Percentiles rank a stretch among this genome's conserved stretches.
Evolutionary conservation across 2,113 vertebrate genomes (phyloP).

Genomic region (Ophiodon elongatus): DNA sequence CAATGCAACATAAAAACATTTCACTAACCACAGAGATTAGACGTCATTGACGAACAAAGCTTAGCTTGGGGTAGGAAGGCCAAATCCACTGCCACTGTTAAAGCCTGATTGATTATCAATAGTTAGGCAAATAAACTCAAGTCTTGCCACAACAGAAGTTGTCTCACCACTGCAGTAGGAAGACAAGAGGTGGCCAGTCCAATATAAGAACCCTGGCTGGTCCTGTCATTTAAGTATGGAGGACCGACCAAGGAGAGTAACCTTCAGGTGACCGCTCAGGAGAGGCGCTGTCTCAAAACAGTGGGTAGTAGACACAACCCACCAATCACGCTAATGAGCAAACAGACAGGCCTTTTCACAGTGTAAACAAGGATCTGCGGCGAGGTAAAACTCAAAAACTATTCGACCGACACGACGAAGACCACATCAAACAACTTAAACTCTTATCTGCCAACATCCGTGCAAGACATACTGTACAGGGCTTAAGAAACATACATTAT

Average conservation of each 20-base stretch:
- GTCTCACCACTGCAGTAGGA: not conserved
- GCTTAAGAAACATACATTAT: not conserved
- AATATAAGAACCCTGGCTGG: not conserved
- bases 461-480: not conserved
- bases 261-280: constrained; percentile 41
- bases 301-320: not conserved
- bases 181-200: not conserved
- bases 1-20: not conserved
- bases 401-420: not conserved
- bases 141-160: not conserved
- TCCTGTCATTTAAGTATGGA: not conserved
- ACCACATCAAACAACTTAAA: not conserved
- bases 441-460: not conserved
- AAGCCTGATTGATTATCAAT: not conserved
- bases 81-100: not conserved
- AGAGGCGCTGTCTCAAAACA: constrained; percentile 7
- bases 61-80: not conserved
- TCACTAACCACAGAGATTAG: not conserved
- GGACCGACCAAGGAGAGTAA: constrained; percentile 26
- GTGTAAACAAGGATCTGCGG: constrained; percentile 28
- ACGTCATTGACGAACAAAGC: not conserved
- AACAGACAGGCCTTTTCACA: constrained; percentile 29
- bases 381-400: not conserved
- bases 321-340: constrained; percentile 60
- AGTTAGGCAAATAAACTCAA: not conserved